These are phyloP conservation scores for Sisor rabdophorus DNA, from an alignment of 2,113 vertebrate genomes.

Conservation along the genomic window DNA sequence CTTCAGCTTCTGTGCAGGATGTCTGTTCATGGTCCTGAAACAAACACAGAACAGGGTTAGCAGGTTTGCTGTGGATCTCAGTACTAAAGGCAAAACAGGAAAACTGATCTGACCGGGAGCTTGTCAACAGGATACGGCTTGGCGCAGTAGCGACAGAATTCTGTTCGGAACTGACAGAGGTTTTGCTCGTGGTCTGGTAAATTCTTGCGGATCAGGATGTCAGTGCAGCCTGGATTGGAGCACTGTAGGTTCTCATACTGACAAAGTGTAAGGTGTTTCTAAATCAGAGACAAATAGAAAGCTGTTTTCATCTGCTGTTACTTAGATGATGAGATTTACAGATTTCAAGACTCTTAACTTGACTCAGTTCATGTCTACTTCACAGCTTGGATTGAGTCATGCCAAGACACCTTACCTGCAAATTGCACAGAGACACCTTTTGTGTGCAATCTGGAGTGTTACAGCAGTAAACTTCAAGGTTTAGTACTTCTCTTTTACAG, in stretches of 20 bases:
- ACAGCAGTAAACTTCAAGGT: constrained; percentile 78
- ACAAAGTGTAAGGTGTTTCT: constrained; percentile 81
- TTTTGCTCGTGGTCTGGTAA: constrained; percentile 67
- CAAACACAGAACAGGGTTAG: neutral
- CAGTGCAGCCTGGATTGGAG: constrained; percentile 69
- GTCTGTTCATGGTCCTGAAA: constrained; percentile 73
- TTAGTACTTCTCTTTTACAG: constrained; percentile 84
- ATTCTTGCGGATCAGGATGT: constrained; percentile 69
- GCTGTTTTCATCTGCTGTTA: neutral
- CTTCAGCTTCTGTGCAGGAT: constrained; percentile 73
- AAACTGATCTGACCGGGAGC: constrained; percentile 66
- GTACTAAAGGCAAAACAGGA: neutral
- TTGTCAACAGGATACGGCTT: constrained; percentile 59
- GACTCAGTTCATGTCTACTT: neutral
- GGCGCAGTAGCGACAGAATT: constrained; percentile 74
- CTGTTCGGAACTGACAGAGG: constrained; percentile 69
- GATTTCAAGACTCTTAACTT: neutral
- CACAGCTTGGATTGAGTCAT: constrained; percentile 57
- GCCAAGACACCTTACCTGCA: constrained; percentile 74
- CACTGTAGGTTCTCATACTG: constrained; percentile 68
- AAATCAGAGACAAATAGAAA: constrained; percentile 14
- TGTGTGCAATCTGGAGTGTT: constrained; percentile 74
- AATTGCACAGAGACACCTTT: constrained; percentile 71
- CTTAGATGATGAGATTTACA: neutral
- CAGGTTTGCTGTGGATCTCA: neutral